Conservation (phyloP, 2,797 vertebrate genomes). For the Lepus townsendii region DNA sequence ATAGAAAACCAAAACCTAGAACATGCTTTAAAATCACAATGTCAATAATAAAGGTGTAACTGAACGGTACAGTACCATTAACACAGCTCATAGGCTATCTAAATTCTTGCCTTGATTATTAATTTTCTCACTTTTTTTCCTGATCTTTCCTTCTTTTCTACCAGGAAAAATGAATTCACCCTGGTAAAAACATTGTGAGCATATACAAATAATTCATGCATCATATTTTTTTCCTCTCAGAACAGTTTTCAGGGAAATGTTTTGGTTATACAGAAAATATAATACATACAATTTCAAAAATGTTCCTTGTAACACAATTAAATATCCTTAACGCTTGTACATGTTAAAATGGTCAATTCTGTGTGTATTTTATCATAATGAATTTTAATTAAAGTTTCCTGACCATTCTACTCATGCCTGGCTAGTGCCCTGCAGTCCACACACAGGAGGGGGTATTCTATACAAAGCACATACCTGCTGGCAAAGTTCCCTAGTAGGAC, state of each 20-base stretch:
- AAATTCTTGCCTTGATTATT: not conserved
- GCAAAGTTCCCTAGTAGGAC: slow-evolving; percentile 98
- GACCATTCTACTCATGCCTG: not conserved
- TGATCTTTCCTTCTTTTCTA: not conserved
- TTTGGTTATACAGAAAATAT: not conserved
- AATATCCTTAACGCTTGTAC: not conserved
- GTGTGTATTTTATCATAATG: slow-evolving; percentile 36
- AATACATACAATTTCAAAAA: not conserved
- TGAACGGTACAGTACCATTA: not conserved
- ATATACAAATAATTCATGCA: not conserved
- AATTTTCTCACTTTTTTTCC: slow-evolving; percentile 5
- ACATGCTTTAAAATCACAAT: slow-evolving; percentile 21
- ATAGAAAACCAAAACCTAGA: slow-evolving; percentile 49
- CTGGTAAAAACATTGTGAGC: not conserved
- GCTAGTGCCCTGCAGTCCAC: not conserved
- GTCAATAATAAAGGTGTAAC: slow-evolving; percentile 37
- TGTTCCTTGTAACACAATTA: slow-evolving; percentile 17
- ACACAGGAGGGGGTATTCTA: not conserved
- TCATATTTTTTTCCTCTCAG: not conserved
- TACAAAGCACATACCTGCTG: slow-evolving; percentile 92
- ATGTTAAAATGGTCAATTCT: not conserved
- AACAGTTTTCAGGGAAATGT: not conserved
- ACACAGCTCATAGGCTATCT: slow-evolving; percentile 13
- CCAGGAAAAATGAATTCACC: slow-evolving; percentile 52
- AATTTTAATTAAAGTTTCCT: not conserved